Evolutionary conservation across 2,888 invertebrate species (phyloP).

Genomic region (Leptopterna dolabrata): DNA sequence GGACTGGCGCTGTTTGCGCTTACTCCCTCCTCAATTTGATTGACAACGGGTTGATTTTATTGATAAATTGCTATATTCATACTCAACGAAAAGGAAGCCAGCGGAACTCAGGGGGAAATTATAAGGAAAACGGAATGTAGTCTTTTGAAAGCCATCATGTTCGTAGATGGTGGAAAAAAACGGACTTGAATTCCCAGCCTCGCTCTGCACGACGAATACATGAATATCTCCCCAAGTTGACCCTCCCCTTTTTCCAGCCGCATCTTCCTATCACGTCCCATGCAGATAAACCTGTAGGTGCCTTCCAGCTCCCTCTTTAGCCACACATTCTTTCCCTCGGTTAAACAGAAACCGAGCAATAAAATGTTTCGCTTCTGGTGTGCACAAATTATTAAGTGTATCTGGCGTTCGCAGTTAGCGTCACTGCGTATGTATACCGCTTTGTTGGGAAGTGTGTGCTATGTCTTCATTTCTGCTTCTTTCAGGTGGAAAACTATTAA

Average conservation of each 20-base stretch:
- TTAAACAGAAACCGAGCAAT: neutral
- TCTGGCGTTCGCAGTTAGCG: neutral
- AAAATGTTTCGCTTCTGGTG: neutral
- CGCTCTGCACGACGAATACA: neutral
- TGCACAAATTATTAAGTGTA: neutral
- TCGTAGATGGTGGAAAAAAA: neutral
- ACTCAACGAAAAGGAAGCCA: too few species aligned
- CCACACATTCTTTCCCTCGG: neutral
- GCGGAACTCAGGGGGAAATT: too few species aligned
- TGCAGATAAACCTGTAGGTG: neutral
- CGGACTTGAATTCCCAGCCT: neutral
- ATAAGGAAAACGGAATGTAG: too few species aligned
- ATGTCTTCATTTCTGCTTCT: too few species aligned
- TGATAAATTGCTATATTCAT: too few species aligned
- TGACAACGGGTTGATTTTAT: too few species aligned
- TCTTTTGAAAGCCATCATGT: neutral
- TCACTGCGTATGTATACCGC: neutral
- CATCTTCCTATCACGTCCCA: neutral
- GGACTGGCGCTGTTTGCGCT: too few species aligned
- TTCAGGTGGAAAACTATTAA: too few species aligned
- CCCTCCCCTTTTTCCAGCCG: neutral
- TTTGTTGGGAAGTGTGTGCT: too few species aligned
- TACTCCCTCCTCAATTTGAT: too few species aligned
- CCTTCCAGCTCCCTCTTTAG: neutral
- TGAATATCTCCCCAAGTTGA: neutral